phyloP scores from a whole-genome alignment of 1,140 invertebrate genomes.

The Chironomus striatipennis region DNA sequence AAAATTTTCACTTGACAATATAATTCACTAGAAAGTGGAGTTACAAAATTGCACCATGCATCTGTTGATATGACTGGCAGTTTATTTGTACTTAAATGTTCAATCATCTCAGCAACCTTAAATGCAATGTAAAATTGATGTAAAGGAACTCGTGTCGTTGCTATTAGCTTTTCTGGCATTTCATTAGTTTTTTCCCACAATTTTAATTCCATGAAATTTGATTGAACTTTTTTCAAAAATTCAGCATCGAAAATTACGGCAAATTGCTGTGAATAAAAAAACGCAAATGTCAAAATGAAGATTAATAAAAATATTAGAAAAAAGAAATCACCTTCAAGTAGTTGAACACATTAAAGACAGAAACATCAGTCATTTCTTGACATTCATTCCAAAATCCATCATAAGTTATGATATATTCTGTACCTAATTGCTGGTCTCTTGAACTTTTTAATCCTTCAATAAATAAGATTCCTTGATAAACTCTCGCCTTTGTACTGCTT shows the following conservation, averaged over 20 bases:
- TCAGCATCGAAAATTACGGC: conserved; percentile 47
- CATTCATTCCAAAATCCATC: conserved; percentile 12
- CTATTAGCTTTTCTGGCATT: conserved; percentile 41
- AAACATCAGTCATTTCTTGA: background rate
- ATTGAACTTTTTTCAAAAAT: conserved; percentile 45
- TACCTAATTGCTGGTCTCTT: background rate
- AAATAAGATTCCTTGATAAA: background rate
- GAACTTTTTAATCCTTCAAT: background rate
- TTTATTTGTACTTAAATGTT: conserved; percentile 44
- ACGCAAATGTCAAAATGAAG: background rate
- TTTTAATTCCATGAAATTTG: conserved; percentile 49
- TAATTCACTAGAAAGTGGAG: conserved; percentile 39
- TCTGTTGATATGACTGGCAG: conserved; percentile 52
- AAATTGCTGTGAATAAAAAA: conserved; percentile 38
- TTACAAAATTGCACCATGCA: conserved; percentile 46
- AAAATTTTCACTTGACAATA: conserved; percentile 47
- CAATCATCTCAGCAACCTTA: conserved; percentile 46
- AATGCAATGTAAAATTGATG: conserved; percentile 53
- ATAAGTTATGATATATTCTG: background rate
- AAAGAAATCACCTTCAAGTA: background rate
- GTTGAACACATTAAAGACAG: background rate
- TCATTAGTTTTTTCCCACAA: conserved; percentile 41
- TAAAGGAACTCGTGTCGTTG: conserved; percentile 47
- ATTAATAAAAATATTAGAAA: background rate
- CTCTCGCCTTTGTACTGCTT: background rate